phyloP scores from a whole-genome alignment of 2,888 invertebrate genomes.

The Archips crataeganus region DNA sequence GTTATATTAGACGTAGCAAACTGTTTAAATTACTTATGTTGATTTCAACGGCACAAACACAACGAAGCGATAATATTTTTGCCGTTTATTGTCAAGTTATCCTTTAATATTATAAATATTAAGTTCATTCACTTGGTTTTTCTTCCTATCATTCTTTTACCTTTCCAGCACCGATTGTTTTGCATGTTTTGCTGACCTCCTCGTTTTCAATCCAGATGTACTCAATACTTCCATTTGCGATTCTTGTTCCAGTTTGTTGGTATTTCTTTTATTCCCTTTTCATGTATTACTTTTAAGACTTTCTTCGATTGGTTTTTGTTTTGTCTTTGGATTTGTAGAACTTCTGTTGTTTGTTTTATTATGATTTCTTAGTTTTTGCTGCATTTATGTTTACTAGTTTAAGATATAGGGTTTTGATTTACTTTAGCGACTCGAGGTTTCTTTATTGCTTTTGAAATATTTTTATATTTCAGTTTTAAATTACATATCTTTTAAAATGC shows the following conservation, averaged over 20 bases:
- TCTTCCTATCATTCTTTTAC: background rate
- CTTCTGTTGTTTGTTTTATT: background rate
- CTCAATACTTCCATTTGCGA: background rate
- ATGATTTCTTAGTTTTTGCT: background rate
- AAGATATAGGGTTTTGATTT: too few relatives aligned
- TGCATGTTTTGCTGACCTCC: background rate
- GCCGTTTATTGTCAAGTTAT: too few relatives aligned
- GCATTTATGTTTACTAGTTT: background rate
- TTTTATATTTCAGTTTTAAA: too few relatives aligned
- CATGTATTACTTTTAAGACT: background rate
- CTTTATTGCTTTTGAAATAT: too few relatives aligned
- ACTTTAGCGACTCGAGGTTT: too few relatives aligned
- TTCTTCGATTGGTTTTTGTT: background rate
- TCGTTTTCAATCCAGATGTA: constrained; percentile 1
- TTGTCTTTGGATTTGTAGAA: background rate
- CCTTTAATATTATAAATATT: too few relatives aligned
- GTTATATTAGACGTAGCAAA: too few relatives aligned
- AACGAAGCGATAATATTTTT: too few relatives aligned
- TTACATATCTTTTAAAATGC: too few relatives aligned
- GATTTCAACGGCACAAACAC: too few relatives aligned
- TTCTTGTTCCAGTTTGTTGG: background rate
- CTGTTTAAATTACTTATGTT: too few relatives aligned
- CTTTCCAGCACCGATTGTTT: background rate
- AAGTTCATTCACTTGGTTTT: background rate
- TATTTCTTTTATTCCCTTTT: background rate